A percentile compares a stretch with the other conserved stretches of the same genome.
Conservation (phyloP, 1,140 invertebrate genomes). For the Elysia chlorotica region DNA sequence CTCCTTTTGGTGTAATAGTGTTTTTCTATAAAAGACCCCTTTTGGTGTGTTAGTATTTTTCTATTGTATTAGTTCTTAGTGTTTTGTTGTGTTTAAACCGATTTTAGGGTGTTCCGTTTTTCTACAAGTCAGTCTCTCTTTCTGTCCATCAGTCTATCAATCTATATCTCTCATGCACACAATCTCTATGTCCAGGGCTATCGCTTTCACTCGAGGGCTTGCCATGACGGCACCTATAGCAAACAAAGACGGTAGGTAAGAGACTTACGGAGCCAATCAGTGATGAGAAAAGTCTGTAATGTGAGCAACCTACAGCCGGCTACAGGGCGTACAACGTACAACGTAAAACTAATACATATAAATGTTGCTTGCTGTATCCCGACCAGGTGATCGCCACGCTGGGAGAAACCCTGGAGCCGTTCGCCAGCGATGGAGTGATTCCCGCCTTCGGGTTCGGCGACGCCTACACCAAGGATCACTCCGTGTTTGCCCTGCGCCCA, state of each 20-base stretch:
- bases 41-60: no score
- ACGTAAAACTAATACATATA: not conserved
- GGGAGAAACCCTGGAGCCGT: conserved; percentile 63
- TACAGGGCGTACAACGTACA: not conserved
- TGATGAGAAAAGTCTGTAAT: not conserved
- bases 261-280: not conserved
- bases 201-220: not conserved
- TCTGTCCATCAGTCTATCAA: no score
- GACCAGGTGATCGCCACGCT: conserved; percentile 62
- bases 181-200: not conserved
- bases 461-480: conserved; percentile 59
- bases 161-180: no score
- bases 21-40: no score
- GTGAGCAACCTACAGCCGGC: not conserved
- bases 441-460: conserved; percentile 65
- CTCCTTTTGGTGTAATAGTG: no score
- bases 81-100: no score
- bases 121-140: no score
- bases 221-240: not conserved
- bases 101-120: no score
- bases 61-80: no score
- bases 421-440: conserved; percentile 61
- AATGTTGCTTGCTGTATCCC: not conserved
- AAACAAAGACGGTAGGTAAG: not conserved
- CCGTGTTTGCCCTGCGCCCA: conserved; percentile 58